phyloP scores from a whole-genome alignment of 2,113 vertebrate genomes.

The Sialia sialis region DNA sequence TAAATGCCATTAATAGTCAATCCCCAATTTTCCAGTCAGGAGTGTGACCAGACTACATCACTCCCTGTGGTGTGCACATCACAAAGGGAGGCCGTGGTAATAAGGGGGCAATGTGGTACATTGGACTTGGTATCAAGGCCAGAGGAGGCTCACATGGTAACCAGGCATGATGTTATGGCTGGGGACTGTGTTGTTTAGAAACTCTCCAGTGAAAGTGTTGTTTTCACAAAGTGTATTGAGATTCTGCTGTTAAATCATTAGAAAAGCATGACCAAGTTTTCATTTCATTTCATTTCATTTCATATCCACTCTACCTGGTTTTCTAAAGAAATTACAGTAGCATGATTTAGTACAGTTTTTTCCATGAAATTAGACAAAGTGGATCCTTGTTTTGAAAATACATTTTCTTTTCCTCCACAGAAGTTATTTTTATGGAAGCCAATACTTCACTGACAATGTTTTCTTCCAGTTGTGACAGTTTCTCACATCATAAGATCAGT shows the following conservation, averaged over 20 bases:
- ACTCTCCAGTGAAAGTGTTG: background rate
- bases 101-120: background rate
- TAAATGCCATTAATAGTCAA: background rate
- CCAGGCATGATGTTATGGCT: background rate
- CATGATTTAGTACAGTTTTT: background rate
- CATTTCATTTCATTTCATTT: background rate
- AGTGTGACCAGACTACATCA: background rate
- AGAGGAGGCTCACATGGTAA: background rate
- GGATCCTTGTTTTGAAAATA: background rate
- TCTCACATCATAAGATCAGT: background rate
- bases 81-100: background rate
- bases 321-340: background rate
- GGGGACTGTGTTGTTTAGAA: background rate
- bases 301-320: background rate
- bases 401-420: fast-evolving
- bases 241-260: background rate
- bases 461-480: background rate
- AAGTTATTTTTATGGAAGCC: background rate
- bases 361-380: background rate
- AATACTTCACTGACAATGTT: background rate
- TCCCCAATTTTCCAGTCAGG: background rate
- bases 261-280: background rate
- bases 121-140: background rate
- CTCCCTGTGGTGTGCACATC: background rate
- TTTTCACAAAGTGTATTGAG: background rate